Conservation (phyloP, 1,140 invertebrate species). For the Hormaphis cornu region DNA sequence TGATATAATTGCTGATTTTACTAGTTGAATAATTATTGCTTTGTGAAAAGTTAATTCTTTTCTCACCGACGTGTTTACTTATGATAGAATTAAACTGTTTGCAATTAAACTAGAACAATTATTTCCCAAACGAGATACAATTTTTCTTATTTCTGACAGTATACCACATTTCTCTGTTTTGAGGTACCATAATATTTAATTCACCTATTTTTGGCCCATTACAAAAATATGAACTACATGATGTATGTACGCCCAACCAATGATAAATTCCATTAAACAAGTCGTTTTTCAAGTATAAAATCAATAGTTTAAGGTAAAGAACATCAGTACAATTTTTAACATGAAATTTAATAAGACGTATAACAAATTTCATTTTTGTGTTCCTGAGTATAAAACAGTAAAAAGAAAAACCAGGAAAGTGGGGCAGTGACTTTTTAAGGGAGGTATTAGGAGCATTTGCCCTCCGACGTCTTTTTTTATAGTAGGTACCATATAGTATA, state of each 20-base stretch:
- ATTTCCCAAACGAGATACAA: not conserved
- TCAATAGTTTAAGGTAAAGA: not conserved
- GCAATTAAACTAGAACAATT: not conserved
- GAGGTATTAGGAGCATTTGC: no score
- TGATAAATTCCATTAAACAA: not conserved
- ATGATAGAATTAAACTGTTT: conserved; percentile 7
- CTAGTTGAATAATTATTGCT: conserved; percentile 1
- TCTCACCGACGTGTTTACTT: not conserved
- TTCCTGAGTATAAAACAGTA: no score
- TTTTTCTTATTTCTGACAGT: not conserved
- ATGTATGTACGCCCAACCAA: not conserved
- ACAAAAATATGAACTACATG: conserved; percentile 1
- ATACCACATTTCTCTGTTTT: not conserved
- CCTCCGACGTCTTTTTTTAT: no score
- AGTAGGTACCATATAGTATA: no score
- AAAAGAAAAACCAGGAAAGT: no score
- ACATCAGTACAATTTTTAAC: no score
- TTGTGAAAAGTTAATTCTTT: not conserved
- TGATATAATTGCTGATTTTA: not conserved
- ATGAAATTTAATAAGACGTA: no score
- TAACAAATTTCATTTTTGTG: no score
- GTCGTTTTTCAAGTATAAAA: not conserved
- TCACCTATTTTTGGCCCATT: not conserved
- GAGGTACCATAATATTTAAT: not conserved
- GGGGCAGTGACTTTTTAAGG: no score